phyloP scores from a whole-genome alignment of 2,113 vertebrate species.

The Tylochromis polylepis region DNA sequence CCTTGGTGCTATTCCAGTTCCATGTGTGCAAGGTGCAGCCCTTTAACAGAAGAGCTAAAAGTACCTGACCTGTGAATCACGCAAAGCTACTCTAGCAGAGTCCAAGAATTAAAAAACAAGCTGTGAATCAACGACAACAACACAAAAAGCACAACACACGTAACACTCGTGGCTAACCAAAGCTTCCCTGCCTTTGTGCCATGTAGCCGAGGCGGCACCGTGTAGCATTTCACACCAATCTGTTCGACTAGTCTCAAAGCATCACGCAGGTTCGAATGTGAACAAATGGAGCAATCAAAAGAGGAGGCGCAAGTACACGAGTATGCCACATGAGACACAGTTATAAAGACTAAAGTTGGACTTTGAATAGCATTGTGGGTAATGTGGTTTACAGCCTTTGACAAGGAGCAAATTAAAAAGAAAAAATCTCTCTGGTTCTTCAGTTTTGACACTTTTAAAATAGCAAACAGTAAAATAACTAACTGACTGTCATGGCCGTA shows the following conservation, averaged over 20 bases:
- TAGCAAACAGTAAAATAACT: neutral
- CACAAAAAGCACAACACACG: neutral
- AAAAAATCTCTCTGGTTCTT: neutral
- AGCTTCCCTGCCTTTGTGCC: neutral
- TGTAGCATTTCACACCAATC: accelerated
- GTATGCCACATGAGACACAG: neutral
- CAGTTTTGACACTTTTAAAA: neutral
- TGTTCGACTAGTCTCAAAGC: too few species aligned
- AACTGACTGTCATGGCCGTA: neutral
- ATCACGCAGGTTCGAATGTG: neutral
- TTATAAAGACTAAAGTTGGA: neutral
- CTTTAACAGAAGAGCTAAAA: neutral
- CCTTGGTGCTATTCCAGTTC: accelerated
- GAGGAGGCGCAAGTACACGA: neutral
- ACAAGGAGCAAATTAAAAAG: neutral
- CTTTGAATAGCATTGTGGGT: neutral
- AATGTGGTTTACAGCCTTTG: neutral
- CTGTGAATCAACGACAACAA: too few species aligned
- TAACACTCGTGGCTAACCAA: neutral
- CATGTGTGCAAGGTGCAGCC: neutral
- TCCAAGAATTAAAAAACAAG: too few species aligned
- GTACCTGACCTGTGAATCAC: neutral
- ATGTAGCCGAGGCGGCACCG: neutral
- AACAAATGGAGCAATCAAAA: neutral
- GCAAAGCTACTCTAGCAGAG: neutral